A percentile compares a stretch with the other conserved stretches of the same genome.
Conservation (phyloP, 2,797 vertebrate species). For the Iguana delicatissima region DNA sequence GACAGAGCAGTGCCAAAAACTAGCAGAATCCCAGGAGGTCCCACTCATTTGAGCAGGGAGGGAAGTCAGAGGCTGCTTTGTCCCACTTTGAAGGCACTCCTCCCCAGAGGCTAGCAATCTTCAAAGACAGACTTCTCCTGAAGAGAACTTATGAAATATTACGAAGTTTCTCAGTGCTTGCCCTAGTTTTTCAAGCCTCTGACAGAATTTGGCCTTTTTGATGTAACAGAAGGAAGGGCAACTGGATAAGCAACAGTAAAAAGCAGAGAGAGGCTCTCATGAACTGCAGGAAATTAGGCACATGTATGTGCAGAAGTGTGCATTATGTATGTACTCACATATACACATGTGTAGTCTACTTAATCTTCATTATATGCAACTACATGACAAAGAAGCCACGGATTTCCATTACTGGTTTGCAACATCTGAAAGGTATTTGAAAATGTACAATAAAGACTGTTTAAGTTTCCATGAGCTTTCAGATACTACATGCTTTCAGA, state of each 20-base stretch:
- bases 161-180: conserved; percentile 49
- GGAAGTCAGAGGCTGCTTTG: not conserved
- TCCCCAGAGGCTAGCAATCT: conserved; percentile 38
- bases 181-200: conserved; percentile 68
- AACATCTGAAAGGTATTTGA: not conserved
- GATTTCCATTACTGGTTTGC: not conserved
- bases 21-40: conserved; percentile 1
- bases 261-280: not conserved
- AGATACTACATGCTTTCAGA: not conserved
- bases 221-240: conserved; percentile 20
- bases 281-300: not conserved
- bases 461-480: not conserved
- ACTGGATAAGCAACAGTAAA: conserved; percentile 37
- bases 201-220: conserved; percentile 43
- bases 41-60: not conserved
- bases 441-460: not conserved
- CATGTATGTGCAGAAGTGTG: not conserved
- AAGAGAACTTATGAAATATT: conserved; percentile 58
- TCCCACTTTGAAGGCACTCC: conserved; percentile 59
- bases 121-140: conserved; percentile 26
- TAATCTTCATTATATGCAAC: not conserved
- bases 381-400: not conserved
- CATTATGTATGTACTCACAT: not conserved
- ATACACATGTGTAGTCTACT: not conserved
- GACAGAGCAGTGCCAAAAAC: conserved; percentile 10